These are phyloP conservation scores for Drosophila melanogaster DNA, from an alignment of 1,140 invertebrate species.

Conservation along the genomic window Release_6_plus_ISO1_MT NT_033777.3:17282001-17282500, in stretches of 20 bases:
- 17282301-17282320: slow-evolving; percentile 75
- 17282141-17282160: slow-evolving; percentile 18
- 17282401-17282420: neutral
- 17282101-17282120: slow-evolving; percentile 70
- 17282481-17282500: slow-evolving; percentile 75
- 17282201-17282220: slow-evolving; percentile 77
- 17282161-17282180: slow-evolving; percentile 77
- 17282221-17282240: slow-evolving; percentile 10
- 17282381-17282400: slow-evolving; percentile 16
- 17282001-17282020: slow-evolving; percentile 35
- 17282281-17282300: slow-evolving; percentile 70
- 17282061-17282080: slow-evolving; percentile 80
- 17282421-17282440: slow-evolving; percentile 3
- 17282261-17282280: slow-evolving; percentile 62
- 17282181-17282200: slow-evolving; percentile 78
- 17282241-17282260: slow-evolving; percentile 23
- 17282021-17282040: slow-evolving; percentile 20
- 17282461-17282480: slow-evolving; percentile 38
- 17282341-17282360: slow-evolving; percentile 70
- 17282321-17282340: slow-evolving; percentile 68
- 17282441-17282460: slow-evolving; percentile 1
- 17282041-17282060: slow-evolving; percentile 51
- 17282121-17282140: slow-evolving; percentile 40
- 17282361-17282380: slow-evolving; percentile 69
- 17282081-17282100: slow-evolving; percentile 68